Conservation (phyloP, 2,113 vertebrate species). For the Gopherus flavomarginatus region DNA sequence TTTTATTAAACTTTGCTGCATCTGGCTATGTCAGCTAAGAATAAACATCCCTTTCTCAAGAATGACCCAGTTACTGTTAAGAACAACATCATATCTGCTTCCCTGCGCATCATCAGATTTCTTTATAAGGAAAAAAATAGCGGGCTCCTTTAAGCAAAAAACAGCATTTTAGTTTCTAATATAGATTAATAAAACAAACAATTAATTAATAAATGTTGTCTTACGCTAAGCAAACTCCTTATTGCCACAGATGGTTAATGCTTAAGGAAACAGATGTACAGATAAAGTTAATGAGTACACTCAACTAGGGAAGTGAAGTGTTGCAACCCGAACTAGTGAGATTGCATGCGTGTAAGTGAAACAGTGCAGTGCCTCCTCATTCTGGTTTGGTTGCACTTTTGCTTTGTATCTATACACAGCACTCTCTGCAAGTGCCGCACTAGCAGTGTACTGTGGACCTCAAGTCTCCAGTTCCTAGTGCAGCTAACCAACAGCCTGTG, state of each 20-base stretch:
- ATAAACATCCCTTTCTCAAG: background rate
- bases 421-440: background rate
- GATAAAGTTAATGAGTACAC: background rate
- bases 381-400: background rate
- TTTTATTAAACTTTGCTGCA: background rate
- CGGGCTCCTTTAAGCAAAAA: background rate
- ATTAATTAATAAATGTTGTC: background rate
- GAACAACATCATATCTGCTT: background rate
- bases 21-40: background rate
- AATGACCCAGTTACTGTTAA: background rate
- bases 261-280: background rate
- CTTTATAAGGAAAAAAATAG: conserved; percentile 2
- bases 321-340: background rate
- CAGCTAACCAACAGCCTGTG: background rate
- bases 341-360: background rate
- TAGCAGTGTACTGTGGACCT: background rate
- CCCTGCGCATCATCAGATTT: background rate
- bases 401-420: background rate
- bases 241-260: background rate
- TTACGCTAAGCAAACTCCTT: background rate
- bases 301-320: background rate
- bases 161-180: background rate
- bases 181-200: background rate
- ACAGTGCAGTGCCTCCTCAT: background rate
- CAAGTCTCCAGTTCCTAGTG: background rate